Evolutionary conservation across 2,888 invertebrate genomes (phyloP).

Genomic region (Drosophila paramelanica): DNA sequence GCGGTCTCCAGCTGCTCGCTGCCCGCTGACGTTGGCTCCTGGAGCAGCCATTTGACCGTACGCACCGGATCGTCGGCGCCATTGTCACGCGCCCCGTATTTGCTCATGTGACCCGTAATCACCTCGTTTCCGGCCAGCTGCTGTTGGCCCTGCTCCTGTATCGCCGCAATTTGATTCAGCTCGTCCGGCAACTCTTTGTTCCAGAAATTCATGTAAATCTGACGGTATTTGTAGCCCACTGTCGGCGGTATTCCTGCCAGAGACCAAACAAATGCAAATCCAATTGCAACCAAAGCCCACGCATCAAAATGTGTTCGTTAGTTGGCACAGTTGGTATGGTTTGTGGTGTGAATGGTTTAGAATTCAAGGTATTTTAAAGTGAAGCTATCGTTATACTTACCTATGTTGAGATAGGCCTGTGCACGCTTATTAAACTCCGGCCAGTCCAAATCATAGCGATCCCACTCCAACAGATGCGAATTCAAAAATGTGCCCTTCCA

Average conservation of each 20-base stretch:
- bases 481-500: constrained; percentile 88
- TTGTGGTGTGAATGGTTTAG: not conserved
- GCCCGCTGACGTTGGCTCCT: constrained; percentile 73
- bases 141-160: constrained; percentile 80
- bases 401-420: constrained; percentile 92
- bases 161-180: constrained; percentile 86
- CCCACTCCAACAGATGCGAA: constrained; percentile 89
- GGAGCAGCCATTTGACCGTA: constrained; percentile 81
- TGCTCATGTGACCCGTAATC: constrained; percentile 84
- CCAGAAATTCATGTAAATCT: constrained; percentile 93
- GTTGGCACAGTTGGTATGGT: not conserved
- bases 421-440: constrained; percentile 91
- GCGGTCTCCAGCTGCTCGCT: constrained; percentile 63
- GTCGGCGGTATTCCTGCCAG: constrained; percentile 89
- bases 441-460: constrained; percentile 91
- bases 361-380: too few species aligned
- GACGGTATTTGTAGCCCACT: constrained; percentile 90
- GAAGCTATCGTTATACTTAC: constrained; percentile 57
- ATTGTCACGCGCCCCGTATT: constrained; percentile 83
- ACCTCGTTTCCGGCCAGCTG: constrained; percentile 72
- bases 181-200: constrained; percentile 92
- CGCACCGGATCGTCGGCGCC: constrained; percentile 84
- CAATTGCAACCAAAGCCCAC: constrained; percentile 6
- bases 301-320: constrained; percentile 4
- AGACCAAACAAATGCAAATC: not conserved